A percentile compares a stretch with the other conserved stretches of the same genome.
phyloP scores from a whole-genome alignment of 2,113 vertebrate genomes.

The Otolemur garnettii region DNA sequence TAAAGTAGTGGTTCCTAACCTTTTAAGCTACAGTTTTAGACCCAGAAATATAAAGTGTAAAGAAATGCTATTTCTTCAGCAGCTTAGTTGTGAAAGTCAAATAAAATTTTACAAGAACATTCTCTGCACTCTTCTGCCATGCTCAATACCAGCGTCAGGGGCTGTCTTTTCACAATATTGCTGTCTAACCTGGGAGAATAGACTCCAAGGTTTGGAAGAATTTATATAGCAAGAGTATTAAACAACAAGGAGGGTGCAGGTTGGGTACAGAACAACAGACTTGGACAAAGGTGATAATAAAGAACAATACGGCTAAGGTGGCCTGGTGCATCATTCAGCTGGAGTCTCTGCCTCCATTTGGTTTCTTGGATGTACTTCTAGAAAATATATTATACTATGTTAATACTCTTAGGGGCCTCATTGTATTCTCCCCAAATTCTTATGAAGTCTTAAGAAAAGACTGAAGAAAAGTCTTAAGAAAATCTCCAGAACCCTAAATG shows the following conservation, averaged over 20 bases:
- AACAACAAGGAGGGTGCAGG: accelerated
- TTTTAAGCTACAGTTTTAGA: not conserved
- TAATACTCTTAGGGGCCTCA: not conserved
- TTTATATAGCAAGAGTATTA: not conserved
- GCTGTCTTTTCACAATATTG: not conserved
- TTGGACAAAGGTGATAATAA: no score
- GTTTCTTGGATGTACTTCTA: not conserved
- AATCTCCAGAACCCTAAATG: not conserved
- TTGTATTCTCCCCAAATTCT: not conserved
- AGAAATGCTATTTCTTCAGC: not conserved
- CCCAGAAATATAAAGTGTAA: not conserved
- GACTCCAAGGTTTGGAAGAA: not conserved
- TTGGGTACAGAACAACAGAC: not conserved
- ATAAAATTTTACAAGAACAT: not conserved
- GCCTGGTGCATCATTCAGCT: not conserved
- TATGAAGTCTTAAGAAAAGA: not conserved
- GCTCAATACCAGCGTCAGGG: not conserved
- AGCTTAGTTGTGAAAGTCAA: not conserved
- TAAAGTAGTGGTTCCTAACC: not conserved
- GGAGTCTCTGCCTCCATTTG: not conserved
- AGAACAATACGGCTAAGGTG: not conserved
- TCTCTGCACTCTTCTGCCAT: not conserved
- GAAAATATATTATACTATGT: not conserved
- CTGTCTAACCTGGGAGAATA: not conserved
- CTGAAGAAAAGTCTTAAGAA: no score